Percentiles rank a stretch among this genome's conserved stretches.
Conservation (phyloP, 2,888 invertebrate genomes). For the Acrobeloides nanus region DNA sequence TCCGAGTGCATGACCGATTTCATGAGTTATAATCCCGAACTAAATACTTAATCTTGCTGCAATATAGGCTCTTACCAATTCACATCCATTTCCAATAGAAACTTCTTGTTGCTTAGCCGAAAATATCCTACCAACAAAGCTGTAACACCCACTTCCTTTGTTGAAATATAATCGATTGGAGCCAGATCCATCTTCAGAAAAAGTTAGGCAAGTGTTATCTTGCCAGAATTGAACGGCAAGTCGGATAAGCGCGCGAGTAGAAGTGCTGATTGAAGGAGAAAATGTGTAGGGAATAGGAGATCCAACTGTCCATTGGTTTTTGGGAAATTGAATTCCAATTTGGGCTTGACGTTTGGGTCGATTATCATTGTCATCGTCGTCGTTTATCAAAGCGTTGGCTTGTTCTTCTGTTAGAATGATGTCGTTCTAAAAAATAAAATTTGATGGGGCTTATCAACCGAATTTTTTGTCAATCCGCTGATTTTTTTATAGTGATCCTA, state of each 20-base stretch:
- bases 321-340: slow-evolving; percentile 19
- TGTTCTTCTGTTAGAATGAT: too few species aligned
- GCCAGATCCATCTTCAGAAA: slow-evolving; percentile 30
- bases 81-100: slow-evolving; percentile 46
- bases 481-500: too few species aligned
- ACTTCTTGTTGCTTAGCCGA: slow-evolving; percentile 37
- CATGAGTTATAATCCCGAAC: slow-evolving; percentile 50
- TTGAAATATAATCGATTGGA: slow-evolving; percentile 27
- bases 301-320: slow-evolving; percentile 20
- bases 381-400: too few species aligned
- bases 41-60: too few species aligned
- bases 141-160: slow-evolving; percentile 39
- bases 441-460: too few species aligned
- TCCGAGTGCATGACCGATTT: slow-evolving; percentile 46
- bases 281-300: slow-evolving; percentile 18
- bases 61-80: slow-evolving; percentile 32
- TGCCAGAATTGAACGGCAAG: slow-evolving; percentile 32
- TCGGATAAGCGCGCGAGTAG: not conserved
- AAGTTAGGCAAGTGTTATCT: slow-evolving; percentile 40
- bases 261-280: slow-evolving; percentile 14
- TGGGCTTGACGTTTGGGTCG: slow-evolving; percentile 23
- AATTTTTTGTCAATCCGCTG: too few species aligned
- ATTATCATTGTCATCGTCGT: too few species aligned
- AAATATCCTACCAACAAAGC: slow-evolving; percentile 36
- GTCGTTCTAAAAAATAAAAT: too few species aligned